Percentiles rank a stretch among this genome's conserved stretches.
These are phyloP conservation scores for Eupithecia subfuscata DNA, from an alignment of 2,888 invertebrate species.

Conservation along the genomic window DNA sequence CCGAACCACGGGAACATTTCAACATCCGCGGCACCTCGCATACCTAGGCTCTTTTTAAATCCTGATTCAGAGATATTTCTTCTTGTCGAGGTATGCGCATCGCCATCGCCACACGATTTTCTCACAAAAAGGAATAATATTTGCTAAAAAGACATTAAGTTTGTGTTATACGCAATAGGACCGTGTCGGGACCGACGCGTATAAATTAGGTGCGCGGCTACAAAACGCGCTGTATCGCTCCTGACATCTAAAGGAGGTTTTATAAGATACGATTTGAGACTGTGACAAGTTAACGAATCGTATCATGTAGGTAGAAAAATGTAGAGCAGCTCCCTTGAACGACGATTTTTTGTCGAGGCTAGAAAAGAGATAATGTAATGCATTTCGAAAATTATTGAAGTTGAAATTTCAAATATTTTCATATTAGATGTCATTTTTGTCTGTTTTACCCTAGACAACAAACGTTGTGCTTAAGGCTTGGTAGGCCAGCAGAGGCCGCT, in stretches of 20 bases:
- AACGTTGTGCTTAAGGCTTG: no score
- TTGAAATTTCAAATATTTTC: no score
- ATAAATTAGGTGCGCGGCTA: conserved; percentile 79
- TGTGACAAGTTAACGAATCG: neutral
- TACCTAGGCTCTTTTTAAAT: neutral
- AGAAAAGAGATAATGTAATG: no score
- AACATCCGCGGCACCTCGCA: no score
- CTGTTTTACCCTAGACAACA: no score
- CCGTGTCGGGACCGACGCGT: conserved; percentile 74
- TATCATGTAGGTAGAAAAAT: neutral
- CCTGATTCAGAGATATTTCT: neutral
- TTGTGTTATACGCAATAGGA: conserved; percentile 64
- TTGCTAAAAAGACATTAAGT: conserved; percentile 52
- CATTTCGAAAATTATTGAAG: no score
- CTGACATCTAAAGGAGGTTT: conserved; percentile 68
- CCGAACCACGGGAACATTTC: no score
- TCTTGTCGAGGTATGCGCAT: conserved; percentile 2
- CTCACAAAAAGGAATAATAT: conserved; percentile 38
- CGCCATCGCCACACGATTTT: neutral
- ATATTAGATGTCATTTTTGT: no score
- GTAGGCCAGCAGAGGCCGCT: no score
- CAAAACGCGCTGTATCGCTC: conserved; percentile 74
- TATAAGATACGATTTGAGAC: conserved; percentile 56
- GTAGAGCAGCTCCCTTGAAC: neutral
- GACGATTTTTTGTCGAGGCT: no score